phyloP scores from a whole-genome alignment of 2,797 vertebrate genomes.

The Tapera naevia region DNA sequence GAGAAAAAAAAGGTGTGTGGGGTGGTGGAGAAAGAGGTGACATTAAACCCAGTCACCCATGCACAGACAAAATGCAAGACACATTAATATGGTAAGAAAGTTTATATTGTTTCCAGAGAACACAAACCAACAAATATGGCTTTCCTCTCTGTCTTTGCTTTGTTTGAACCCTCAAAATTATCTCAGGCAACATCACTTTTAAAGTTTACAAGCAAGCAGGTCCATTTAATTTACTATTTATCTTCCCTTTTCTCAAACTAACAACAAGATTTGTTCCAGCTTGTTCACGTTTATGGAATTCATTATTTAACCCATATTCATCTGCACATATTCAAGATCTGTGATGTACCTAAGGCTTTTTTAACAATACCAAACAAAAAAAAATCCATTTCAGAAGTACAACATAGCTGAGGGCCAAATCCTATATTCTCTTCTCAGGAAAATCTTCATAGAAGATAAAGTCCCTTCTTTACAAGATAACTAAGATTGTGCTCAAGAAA shows the following conservation, averaged over 20 bases:
- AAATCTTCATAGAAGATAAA: not conserved
- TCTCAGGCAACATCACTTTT: not conserved
- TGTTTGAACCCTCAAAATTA: not conserved
- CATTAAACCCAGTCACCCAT: not conserved
- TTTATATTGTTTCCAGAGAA: not conserved
- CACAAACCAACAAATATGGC: not conserved
- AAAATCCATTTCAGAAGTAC: not conserved
- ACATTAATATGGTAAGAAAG: not conserved
- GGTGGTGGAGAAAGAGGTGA: not conserved
- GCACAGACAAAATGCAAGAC: not conserved
- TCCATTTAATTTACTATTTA: not conserved
- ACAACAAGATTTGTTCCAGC: not conserved
- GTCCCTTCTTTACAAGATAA: not conserved
- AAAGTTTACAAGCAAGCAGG: not conserved
- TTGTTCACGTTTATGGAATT: not conserved
- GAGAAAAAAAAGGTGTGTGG: accelerated
- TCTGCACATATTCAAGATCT: not conserved
- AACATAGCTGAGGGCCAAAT: not conserved
- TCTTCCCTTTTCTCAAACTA: not conserved
- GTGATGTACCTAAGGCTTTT: not conserved
- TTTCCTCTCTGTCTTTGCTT: not conserved
- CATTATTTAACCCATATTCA: not conserved
- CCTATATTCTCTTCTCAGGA: not conserved
- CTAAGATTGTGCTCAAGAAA: not conserved
- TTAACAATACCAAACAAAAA: not conserved